Conservation (phyloP, 2,797 vertebrate species). For the Alauda arvensis region DNA sequence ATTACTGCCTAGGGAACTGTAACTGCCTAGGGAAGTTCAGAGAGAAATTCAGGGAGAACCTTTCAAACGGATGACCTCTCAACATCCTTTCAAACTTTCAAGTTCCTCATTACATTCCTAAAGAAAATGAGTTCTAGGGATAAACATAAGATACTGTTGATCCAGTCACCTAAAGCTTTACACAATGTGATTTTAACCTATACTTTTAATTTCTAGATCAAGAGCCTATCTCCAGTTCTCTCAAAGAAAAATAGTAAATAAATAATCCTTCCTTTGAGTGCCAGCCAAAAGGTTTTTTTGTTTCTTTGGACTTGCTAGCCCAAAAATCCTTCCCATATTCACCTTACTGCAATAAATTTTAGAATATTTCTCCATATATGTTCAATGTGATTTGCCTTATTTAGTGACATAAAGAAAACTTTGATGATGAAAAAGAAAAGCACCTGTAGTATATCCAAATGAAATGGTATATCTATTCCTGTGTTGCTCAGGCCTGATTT, state of each 20-base stretch:
- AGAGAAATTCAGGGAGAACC: neutral
- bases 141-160: neutral
- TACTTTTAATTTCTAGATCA: neutral
- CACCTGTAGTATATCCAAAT: neutral
- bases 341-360: neutral
- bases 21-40: neutral
- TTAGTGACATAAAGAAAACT: neutral
- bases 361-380: neutral
- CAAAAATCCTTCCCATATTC: neutral
- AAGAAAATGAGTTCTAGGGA: neutral
- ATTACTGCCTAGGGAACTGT: neutral
- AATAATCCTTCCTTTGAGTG: neutral
- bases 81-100: neutral
- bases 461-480: neutral
- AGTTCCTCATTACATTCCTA: neutral
- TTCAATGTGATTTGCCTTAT: neutral
- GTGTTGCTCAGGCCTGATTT: neutral
- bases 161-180: neutral
- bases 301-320: neutral
- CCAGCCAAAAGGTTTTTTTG: neutral
- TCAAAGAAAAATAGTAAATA: neutral
- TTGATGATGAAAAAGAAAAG: neutral
- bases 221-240: neutral
- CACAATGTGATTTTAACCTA: rapidly evolving
- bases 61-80: neutral